Evolutionary conservation across 2,113 vertebrate species (phyloP).

Genomic region (Xiphophorus hellerii): DNA sequence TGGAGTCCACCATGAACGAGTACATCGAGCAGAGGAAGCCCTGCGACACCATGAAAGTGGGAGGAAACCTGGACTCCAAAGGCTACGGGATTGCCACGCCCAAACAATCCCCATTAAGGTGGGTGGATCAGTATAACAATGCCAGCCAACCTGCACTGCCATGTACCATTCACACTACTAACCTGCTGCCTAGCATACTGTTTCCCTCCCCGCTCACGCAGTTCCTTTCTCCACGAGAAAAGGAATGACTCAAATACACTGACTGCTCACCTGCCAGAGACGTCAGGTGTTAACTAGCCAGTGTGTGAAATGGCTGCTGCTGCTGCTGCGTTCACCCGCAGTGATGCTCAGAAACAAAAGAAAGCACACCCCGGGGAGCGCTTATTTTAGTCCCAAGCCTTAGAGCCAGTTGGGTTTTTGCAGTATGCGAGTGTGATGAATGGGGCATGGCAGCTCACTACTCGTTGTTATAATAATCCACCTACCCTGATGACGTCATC

Average conservation of each 20-base stretch:
- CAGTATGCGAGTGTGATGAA: slow-evolving; percentile 71
- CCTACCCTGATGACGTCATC: slow-evolving; percentile 97
- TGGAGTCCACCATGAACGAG: slow-evolving; percentile 98
- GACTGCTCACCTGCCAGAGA: slow-evolving; percentile 17
- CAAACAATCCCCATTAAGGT: slow-evolving; percentile 99
- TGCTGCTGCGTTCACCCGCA: slow-evolving; percentile 14
- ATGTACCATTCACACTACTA: slow-evolving; percentile 71
- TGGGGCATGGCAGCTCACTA: slow-evolving; percentile 69
- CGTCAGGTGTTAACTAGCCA: slow-evolving; percentile 24
- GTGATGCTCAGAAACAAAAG: slow-evolving; percentile 12
- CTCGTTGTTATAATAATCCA: slow-evolving; percentile 99
- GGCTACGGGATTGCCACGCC: slow-evolving; percentile 98
- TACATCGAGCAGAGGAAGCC: slow-evolving; percentile 98
- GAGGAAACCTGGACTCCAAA: slow-evolving; percentile 98
- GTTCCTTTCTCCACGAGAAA: slow-evolving; percentile 1
- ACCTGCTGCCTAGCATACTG: slow-evolving; percentile 65
- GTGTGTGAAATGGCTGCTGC: slow-evolving; percentile 25
- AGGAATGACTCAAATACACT: slow-evolving; percentile 12
- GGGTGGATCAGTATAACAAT: slow-evolving; percentile 99
- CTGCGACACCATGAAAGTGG: slow-evolving; percentile 99
- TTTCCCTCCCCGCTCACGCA: slow-evolving; percentile 25
- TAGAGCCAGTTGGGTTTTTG: slow-evolving; percentile 33
- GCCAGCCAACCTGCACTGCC: slow-evolving; percentile 82
- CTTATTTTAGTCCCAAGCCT: slow-evolving; percentile 31
- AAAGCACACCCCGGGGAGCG: slow-evolving; percentile 15